These are phyloP conservation scores for Zaprionus gabonicus DNA, from an alignment of 1,140 invertebrate species.

Conservation along the genomic window DNA sequence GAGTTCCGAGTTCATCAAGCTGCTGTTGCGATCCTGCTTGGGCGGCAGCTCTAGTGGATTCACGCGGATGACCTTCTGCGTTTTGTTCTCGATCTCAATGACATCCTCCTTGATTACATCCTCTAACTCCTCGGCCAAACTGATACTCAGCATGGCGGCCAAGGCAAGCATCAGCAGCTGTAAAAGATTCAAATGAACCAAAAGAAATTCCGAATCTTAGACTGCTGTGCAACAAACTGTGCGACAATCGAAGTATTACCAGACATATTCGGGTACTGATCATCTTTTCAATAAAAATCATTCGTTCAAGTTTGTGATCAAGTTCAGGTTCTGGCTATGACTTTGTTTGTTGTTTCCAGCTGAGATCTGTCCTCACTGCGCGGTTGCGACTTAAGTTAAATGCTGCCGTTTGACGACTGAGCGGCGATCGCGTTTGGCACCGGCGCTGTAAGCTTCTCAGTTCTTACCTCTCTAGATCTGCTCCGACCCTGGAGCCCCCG, in stretches of 20 bases:
- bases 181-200: neutral
- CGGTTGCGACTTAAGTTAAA: conserved; percentile 70
- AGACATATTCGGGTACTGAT: conserved; percentile 55
- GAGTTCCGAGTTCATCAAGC: conserved; percentile 68
- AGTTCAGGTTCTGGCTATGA: conserved; percentile 21
- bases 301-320: neutral
- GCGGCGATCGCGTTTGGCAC: conserved; percentile 51
- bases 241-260: conserved; percentile 69
- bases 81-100: conserved; percentile 70
- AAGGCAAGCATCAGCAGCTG: conserved; percentile 44
- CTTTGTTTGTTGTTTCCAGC: conserved; percentile 35
- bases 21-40: conserved; percentile 61
- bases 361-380: conserved; percentile 46
- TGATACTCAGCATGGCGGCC: conserved; percentile 1
- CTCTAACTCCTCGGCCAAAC: conserved; percentile 29
- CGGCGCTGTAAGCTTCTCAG: conserved; percentile 64
- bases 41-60: conserved; percentile 69
- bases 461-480: conserved; percentile 16
- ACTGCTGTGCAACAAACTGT: conserved; percentile 1
- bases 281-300: conserved; percentile 57
- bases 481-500: neutral
- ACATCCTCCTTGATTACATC: conserved; percentile 73
- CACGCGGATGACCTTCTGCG: conserved; percentile 78
- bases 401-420: conserved; percentile 77
- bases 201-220: neutral